Percentiles rank a stretch among this genome's conserved stretches.
Evolutionary conservation across 2,113 vertebrate genomes (phyloP).

Genomic region (Ranitomeya variabilis): DNA sequence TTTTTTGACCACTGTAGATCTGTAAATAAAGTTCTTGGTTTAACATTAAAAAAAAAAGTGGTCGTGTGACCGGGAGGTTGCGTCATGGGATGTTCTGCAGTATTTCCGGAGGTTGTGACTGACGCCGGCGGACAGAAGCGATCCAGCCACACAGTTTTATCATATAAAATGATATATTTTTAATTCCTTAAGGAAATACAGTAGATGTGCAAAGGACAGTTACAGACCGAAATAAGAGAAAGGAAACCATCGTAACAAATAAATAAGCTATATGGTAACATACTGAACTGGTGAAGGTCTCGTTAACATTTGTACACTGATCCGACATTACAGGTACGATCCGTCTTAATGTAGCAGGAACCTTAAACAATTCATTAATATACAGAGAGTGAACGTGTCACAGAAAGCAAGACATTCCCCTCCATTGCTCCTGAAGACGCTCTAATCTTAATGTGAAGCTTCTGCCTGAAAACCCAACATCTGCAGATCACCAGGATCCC

Average conservation of each 20-base stretch:
- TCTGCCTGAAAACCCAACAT: neutral
- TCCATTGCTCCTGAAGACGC: neutral
- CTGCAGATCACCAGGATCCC: neutral
- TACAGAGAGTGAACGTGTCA: neutral
- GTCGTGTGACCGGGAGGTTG: no score
- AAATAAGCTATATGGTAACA: slow-evolving; percentile 49
- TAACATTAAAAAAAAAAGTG: neutral
- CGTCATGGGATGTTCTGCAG: no score
- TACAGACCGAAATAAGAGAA: slow-evolving; percentile 46
- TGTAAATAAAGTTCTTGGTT: neutral
- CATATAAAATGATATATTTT: slow-evolving; percentile 49
- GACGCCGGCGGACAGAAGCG: neutral
- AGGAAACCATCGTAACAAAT: slow-evolving; percentile 46
- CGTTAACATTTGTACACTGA: slow-evolving; percentile 44
- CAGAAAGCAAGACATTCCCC: neutral
- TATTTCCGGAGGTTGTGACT: neutral
- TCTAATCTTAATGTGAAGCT: neutral
- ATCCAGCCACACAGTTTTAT: neutral
- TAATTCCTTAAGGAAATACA: slow-evolving; percentile 58
- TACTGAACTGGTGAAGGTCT: slow-evolving; percentile 25
- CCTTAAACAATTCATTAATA: slow-evolving; percentile 28
- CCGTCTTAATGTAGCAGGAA: neutral
- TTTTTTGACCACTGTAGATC: neutral
- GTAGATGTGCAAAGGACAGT: slow-evolving; percentile 56
- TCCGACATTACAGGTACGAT: slow-evolving; percentile 1